A percentile compares a stretch with the other conserved stretches of the same genome.
Conservation (phyloP, 1,140 invertebrate species). For the Hypothenemus hampei region DNA sequence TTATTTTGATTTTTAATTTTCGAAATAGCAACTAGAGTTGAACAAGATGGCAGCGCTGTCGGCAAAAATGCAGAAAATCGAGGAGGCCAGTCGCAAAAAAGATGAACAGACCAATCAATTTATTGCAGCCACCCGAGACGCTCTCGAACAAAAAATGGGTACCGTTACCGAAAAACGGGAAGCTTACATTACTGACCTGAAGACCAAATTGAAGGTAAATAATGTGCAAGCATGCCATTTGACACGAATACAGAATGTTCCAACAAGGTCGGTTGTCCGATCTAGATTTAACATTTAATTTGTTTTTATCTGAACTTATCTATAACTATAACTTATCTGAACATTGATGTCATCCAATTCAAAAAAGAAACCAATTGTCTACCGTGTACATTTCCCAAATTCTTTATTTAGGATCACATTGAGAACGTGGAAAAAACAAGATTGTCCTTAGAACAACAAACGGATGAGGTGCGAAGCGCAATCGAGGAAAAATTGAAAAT, state of each 20-base stretch:
- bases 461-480: slow-evolving; percentile 72
- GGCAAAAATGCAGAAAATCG: slow-evolving; percentile 77
- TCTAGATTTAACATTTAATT: slow-evolving; percentile 13
- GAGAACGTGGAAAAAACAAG: slow-evolving; percentile 81
- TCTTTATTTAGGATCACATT: slow-evolving; percentile 55
- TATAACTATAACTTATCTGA: slow-evolving; percentile 1
- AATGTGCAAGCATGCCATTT: no score
- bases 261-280: no score
- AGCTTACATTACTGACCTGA: slow-evolving; percentile 79
- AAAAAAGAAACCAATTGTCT: no score
- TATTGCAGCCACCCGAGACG: slow-evolving; percentile 77
- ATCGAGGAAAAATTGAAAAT: slow-evolving; percentile 80
- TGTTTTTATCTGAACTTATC: slow-evolving; percentile 3
- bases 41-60: slow-evolving; percentile 77
- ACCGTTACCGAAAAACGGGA: slow-evolving; percentile 81
- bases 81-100: slow-evolving; percentile 84
- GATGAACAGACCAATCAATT: slow-evolving; percentile 81
- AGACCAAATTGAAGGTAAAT: slow-evolving; percentile 78
- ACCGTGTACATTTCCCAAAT: no score
- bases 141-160: slow-evolving; percentile 86
- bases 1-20: slow-evolving; percentile 36
- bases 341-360: no score
- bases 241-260: no score
- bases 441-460: slow-evolving; percentile 73
- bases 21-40: slow-evolving; percentile 78